A percentile compares a stretch with the other conserved stretches of the same genome.
phyloP scores from a whole-genome alignment of 2,797 vertebrate genomes.

The Heterohyrax brucei region DNA sequence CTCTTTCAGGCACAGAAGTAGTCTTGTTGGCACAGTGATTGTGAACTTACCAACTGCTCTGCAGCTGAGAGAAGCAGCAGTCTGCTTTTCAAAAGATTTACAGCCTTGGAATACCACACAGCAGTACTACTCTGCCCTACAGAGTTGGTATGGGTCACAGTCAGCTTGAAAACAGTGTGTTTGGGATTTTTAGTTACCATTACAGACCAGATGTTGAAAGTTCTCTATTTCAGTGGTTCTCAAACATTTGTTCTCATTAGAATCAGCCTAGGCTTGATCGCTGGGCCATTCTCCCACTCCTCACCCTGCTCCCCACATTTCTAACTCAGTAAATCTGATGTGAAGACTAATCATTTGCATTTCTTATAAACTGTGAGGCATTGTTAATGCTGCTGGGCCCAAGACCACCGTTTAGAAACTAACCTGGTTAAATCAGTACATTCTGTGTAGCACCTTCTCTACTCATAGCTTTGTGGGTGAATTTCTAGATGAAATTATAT shows the following conservation, averaged over 20 bases:
- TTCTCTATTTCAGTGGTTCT: not conserved
- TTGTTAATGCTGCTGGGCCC: not conserved
- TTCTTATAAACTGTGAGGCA: not conserved
- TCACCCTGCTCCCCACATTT: too few species aligned
- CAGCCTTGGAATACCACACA: too few species aligned
- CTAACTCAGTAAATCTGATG: not conserved
- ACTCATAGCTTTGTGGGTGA: not conserved
- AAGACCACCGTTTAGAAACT: not conserved
- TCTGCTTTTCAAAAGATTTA: too few species aligned
- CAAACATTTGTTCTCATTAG: not conserved
- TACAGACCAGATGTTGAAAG: not conserved
- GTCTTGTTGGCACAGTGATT: too few species aligned
- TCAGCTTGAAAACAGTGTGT: too few species aligned
- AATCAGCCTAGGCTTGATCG: not conserved
- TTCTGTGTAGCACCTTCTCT: not conserved
- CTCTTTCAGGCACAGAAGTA: not conserved
- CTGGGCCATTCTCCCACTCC: not conserved
- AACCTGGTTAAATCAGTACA: not conserved
- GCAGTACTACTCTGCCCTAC: too few species aligned
- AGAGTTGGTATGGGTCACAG: too few species aligned
- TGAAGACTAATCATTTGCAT: not conserved
- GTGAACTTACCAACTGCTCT: too few species aligned
- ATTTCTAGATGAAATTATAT: conserved; percentile 32
- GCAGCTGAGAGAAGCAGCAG: too few species aligned
- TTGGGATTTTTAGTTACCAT: too few species aligned